A percentile compares a stretch with the other conserved stretches of the same genome.
Conservation (phyloP, 1,140 invertebrate genomes). For the Mycetomoellerius zeteki region DNA sequence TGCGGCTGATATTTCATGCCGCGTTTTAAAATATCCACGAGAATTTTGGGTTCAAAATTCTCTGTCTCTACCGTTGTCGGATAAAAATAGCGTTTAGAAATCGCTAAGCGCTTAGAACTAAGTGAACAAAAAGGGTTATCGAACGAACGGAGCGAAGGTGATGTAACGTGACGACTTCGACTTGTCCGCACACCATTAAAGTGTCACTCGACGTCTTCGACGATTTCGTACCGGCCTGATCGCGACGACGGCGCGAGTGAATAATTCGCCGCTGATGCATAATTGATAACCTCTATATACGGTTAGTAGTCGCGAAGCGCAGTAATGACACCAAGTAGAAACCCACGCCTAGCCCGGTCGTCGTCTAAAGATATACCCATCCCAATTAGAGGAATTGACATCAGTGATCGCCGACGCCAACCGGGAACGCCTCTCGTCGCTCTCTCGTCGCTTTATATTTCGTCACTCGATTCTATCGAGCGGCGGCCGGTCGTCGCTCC, state of each 20-base stretch:
- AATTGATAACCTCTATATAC: constrained; percentile 71
- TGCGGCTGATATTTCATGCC: not conserved
- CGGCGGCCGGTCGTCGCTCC: constrained; percentile 39
- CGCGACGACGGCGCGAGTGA: constrained; percentile 69
- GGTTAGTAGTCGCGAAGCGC: constrained; percentile 56
- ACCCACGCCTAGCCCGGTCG: constrained; percentile 42
- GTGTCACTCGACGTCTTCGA: constrained; percentile 64
- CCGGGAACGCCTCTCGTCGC: constrained; percentile 18
- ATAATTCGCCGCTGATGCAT: constrained; percentile 71
- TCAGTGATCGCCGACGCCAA: constrained; percentile 27
- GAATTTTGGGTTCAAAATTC: not conserved
- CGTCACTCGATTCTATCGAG: constrained; percentile 61
- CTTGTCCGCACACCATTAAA: constrained; percentile 75
- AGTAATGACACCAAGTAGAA: constrained; percentile 52
- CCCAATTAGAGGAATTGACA: constrained; percentile 70
- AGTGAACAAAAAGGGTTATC: constrained; percentile 65
- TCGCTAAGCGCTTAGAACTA: not conserved
- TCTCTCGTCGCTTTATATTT: constrained; percentile 56
- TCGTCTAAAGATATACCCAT: constrained; percentile 68
- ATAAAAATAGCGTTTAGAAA: constrained; percentile 15
- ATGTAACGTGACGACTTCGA: constrained; percentile 67
- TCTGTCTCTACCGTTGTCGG: not conserved
- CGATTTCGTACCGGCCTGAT: constrained; percentile 59
- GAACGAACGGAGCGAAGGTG: constrained; percentile 39
- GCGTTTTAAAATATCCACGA: not conserved